Percentiles rank a stretch among this genome's conserved stretches.
Evolutionary conservation across 2,113 vertebrate species (phyloP).

Genomic region (Crocuta crocuta): DNA sequence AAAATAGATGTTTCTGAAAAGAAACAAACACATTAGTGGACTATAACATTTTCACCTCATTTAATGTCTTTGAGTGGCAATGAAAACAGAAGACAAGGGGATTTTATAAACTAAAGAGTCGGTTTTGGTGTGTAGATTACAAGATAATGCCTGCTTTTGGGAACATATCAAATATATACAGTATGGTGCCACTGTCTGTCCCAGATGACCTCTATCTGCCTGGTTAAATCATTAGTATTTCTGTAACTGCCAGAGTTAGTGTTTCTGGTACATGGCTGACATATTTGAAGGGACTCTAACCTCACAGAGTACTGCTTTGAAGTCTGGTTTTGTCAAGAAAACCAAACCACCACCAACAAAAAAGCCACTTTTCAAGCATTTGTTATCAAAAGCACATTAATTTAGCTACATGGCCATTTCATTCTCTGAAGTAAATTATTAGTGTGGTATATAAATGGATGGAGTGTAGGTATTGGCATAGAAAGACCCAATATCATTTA

Average conservation of each 20-base stretch:
- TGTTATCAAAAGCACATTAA: neutral
- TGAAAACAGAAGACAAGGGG: neutral
- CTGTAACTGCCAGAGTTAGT: neutral
- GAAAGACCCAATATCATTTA: neutral
- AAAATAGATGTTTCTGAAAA: neutral
- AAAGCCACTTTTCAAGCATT: neutral
- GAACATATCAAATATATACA: neutral
- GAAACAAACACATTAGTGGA: neutral
- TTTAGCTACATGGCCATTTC: neutral
- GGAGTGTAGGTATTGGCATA: neutral
- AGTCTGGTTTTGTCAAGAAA: neutral
- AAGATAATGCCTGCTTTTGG: neutral
- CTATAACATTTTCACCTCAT: neutral
- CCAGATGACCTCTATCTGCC: neutral
- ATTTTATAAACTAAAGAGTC: neutral
- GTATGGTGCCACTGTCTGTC: neutral
- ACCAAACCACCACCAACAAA: neutral
- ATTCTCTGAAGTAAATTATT: neutral
- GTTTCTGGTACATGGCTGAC: neutral
- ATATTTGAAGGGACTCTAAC: neutral
- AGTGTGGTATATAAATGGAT: neutral
- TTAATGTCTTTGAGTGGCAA: neutral
- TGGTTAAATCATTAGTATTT: neutral
- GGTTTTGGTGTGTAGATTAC: neutral
- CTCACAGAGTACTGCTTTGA: neutral